phyloP scores from a whole-genome alignment of 2,113 vertebrate species.

The Laticauda colubrina region DNA sequence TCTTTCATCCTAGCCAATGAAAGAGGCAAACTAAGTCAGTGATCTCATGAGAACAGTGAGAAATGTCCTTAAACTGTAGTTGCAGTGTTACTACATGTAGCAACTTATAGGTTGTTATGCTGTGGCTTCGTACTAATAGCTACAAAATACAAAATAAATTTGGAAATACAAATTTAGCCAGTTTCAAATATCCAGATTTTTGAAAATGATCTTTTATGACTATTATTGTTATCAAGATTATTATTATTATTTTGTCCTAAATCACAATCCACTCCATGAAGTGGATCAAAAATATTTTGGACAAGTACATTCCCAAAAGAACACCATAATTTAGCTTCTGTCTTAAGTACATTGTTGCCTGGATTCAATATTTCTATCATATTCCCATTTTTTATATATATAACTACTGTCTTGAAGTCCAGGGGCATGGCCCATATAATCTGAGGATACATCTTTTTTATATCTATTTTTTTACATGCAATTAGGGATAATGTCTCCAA shows the following conservation, averaged over 20 bases:
- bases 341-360: neutral
- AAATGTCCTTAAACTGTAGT: slow-evolving; percentile 51
- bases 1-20: slow-evolving; percentile 53
- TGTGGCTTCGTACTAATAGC: slow-evolving; percentile 35
- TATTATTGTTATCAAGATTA: neutral
- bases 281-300: slow-evolving; percentile 13
- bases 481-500: neutral
- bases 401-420: neutral
- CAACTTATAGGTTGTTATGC: slow-evolving; percentile 27
- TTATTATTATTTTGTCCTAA: neutral
- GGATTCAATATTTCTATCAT: neutral
- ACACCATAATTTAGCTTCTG: neutral
- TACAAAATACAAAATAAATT: slow-evolving; percentile 44
- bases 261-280: neutral
- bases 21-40: slow-evolving; percentile 47
- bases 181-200: slow-evolving; percentile 8
- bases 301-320: neutral
- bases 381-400: neutral
- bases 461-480: neutral
- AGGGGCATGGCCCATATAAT: neutral
- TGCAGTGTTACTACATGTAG: slow-evolving; percentile 30
- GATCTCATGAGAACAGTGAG: slow-evolving; percentile 41
- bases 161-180: neutral
- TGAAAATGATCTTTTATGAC: neutral
- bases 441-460: neutral